Evolutionary conservation across 2,888 invertebrate genomes (phyloP).

Genomic region (Drosophila prostipennis): DNA sequence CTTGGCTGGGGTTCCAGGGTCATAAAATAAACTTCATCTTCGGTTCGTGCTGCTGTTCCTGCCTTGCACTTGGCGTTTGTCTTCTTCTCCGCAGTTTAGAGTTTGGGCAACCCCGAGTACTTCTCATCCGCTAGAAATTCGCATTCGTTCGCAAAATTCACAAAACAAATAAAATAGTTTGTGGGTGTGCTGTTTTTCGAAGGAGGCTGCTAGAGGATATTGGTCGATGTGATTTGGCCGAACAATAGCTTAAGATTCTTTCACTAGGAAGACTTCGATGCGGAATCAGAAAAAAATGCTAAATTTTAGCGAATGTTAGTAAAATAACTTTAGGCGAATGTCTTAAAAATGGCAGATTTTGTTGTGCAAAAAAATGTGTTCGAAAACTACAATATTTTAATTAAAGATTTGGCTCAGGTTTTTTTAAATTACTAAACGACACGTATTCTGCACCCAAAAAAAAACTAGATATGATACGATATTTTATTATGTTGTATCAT

Average conservation of each 20-base stretch:
- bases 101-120: conserved; percentile 8
- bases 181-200: conserved; percentile 19
- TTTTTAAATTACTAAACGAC: too few species aligned
- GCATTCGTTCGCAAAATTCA: conserved; percentile 70
- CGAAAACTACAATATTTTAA: too few species aligned
- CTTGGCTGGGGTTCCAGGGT: conserved; percentile 42
- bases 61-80: conserved; percentile 28
- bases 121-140: conserved; percentile 41
- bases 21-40: conserved; percentile 81
- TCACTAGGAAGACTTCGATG: conserved; percentile 5
- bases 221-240: conserved; percentile 24
- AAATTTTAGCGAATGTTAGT: too few species aligned
- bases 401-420: too few species aligned
- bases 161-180: conserved; percentile 77
- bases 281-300: background rate
- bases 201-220: background rate
- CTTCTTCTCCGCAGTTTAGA: conserved; percentile 4
- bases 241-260: conserved; percentile 12
- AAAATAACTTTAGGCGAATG: too few species aligned
- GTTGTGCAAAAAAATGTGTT: too few species aligned
- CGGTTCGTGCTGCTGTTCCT: conserved; percentile 50
- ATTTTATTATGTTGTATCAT: too few species aligned
- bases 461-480: too few species aligned
- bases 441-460: too few species aligned
- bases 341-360: too few species aligned